Evolutionary conservation across 2,797 vertebrate species (phyloP).

Genomic region (Macropus fuliginosus): DNA sequence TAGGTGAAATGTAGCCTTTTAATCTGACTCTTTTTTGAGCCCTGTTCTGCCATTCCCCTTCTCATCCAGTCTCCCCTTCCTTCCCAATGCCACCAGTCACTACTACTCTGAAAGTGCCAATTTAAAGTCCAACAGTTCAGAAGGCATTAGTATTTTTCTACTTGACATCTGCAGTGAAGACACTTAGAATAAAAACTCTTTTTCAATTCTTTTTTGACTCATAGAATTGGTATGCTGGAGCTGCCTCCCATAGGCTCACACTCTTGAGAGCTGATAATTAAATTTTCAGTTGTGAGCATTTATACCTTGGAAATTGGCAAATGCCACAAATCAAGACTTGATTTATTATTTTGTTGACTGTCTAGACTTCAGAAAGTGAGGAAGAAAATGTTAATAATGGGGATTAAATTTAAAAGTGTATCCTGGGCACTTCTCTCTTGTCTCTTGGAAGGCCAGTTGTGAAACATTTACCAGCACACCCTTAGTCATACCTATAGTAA

Average conservation of each 20-base stretch:
- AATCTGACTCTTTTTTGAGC: not conserved
- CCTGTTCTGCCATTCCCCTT: not conserved
- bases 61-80: not conserved
- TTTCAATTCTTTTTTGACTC: conserved; percentile 4
- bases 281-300: not conserved
- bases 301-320: not conserved
- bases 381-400: not conserved
- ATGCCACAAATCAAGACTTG: not conserved
- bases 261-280: not conserved
- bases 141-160: not conserved
- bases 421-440: not conserved
- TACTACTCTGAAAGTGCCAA: not conserved
- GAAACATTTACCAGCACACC: conserved; percentile 13
- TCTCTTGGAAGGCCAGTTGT: not conserved
- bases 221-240: not conserved
- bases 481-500: conserved; percentile 63
- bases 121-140: not conserved
- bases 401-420: not conserved
- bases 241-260: not conserved
- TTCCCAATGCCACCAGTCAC: not conserved
- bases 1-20: not conserved
- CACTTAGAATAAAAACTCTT: conserved; percentile 54
- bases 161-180: conserved; percentile 53
- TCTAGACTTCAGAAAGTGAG: not conserved
- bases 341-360: not conserved